Conservation (phyloP, 2,113 vertebrate species). For the Tragelaphus scriptus region DNA sequence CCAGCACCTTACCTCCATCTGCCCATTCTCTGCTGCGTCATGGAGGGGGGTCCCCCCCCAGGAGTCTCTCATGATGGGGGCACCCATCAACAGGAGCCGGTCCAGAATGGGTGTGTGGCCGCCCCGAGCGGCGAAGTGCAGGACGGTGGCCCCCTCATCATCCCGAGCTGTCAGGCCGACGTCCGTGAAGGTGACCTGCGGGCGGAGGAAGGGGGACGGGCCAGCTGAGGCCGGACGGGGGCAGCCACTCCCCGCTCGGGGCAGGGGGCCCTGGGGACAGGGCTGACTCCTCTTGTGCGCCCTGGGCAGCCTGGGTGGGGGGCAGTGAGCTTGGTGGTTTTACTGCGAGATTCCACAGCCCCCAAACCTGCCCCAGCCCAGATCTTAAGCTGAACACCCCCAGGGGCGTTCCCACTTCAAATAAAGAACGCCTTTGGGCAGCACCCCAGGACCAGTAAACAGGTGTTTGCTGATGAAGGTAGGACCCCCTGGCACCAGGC, state of each 20-base stretch:
- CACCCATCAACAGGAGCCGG: slow-evolving; percentile 82
- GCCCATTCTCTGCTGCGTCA: slow-evolving; percentile 88
- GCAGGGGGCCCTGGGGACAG: not conserved
- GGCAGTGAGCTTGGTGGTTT: accelerated
- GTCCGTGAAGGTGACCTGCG: slow-evolving; percentile 82
- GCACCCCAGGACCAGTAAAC: no score
- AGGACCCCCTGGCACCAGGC: not conserved
- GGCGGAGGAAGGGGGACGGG: accelerated
- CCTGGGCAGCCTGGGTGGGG: accelerated
- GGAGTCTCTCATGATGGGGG: slow-evolving; percentile 81
- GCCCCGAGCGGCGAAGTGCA: slow-evolving; percentile 90
- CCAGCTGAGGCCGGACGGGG: not conserved
- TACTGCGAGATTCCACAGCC: not conserved
- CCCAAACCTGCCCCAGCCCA: not conserved
- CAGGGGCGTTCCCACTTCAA: not conserved
- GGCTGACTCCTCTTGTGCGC: no score
- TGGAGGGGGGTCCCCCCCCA: slow-evolving; percentile 90
- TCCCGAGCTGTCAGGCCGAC: slow-evolving; percentile 79
- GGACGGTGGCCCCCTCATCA: slow-evolving; percentile 84
- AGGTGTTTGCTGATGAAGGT: not conserved
- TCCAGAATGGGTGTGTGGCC: slow-evolving; percentile 85
- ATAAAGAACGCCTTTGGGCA: not conserved
- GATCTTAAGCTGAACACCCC: not conserved
- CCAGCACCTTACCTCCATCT: slow-evolving; percentile 80
- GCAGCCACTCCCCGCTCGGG: accelerated